Conservation (phyloP, 2,113 vertebrate genomes). For the Saguinus imperator region DNA sequence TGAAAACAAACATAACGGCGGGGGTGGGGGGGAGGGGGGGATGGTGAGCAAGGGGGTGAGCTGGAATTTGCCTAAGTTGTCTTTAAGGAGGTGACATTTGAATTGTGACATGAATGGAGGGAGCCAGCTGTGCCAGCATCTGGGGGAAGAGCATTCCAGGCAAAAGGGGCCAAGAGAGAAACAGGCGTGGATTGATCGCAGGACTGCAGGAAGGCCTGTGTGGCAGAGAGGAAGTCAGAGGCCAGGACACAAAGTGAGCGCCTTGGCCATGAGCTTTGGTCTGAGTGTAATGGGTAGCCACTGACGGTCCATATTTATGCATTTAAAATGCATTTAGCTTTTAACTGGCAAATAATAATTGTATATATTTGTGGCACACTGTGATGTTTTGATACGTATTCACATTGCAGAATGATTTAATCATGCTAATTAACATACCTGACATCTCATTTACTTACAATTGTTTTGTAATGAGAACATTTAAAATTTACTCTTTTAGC, state of each 20-base stretch:
- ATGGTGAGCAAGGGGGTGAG: accelerated
- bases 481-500: neutral
- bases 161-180: neutral
- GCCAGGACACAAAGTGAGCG: accelerated
- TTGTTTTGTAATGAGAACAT: neutral
- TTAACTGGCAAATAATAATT: neutral
- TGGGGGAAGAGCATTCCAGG: neutral
- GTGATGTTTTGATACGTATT: neutral
- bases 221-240: neutral
- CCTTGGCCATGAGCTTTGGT: neutral
- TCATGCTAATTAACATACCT: neutral
- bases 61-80: neutral
- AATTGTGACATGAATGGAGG: neutral
- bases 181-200: neutral
- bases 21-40: neutral
- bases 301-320: neutral
- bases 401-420: neutral
- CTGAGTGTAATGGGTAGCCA: neutral
- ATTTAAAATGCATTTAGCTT: neutral
- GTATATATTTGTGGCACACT: neutral
- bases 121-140: too few species aligned
- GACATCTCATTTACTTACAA: neutral
- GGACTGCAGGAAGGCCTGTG: neutral
- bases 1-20: neutral
- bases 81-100: neutral